Percentiles rank a stretch among this genome's conserved stretches.
Conservation (phyloP, 2,113 vertebrate species). For the Oreotrochilus melanogaster region DNA sequence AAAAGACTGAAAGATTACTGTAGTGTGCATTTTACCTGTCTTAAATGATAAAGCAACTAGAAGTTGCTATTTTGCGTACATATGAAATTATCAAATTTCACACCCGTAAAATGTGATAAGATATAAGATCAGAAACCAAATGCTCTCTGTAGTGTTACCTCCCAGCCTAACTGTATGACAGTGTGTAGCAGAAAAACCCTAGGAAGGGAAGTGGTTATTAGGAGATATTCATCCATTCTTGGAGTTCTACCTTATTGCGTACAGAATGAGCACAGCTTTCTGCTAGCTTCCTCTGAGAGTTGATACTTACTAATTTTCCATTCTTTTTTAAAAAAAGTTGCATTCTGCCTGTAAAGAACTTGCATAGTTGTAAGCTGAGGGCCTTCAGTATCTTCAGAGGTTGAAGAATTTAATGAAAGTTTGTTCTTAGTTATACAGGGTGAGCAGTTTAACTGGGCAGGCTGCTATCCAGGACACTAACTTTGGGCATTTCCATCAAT, state of each 20-base stretch:
- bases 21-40: not conserved
- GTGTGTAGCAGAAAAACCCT: constrained; percentile 6
- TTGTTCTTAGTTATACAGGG: not conserved
- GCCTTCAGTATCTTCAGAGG: not conserved
- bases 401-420: not conserved
- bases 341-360: not conserved
- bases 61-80: not conserved
- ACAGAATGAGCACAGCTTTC: constrained; percentile 35
- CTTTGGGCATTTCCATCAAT: not conserved
- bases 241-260: constrained; percentile 21
- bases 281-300: not conserved
- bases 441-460: constrained; percentile 6
- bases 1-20: not conserved
- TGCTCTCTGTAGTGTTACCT: not conserved
- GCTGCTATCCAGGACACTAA: not conserved
- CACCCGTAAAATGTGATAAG: not conserved
- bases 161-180: not conserved
- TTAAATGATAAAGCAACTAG: not conserved
- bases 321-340: not conserved
- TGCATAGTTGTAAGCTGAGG: not conserved
- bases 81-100: not conserved
- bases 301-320: not conserved
- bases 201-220: constrained; percentile 15
- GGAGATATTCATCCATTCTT: constrained; percentile 35
- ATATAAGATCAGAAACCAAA: not conserved